Percentiles rank a stretch among this genome's conserved stretches.
Conservation (phyloP, 2,113 vertebrate genomes). For the Fulmarus glacialis region DNA sequence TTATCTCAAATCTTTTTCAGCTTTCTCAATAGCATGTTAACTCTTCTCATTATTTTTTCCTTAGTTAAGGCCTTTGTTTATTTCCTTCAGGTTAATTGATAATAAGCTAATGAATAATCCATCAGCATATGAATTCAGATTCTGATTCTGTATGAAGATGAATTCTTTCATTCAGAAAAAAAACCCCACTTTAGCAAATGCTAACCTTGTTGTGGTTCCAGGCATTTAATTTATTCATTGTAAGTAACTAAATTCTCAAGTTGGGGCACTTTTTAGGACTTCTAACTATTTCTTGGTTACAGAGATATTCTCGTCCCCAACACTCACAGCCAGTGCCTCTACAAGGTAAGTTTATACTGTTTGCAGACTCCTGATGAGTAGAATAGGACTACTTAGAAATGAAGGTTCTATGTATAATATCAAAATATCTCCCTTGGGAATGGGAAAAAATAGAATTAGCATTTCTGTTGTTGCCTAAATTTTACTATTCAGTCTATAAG, state of each 20-base stretch:
- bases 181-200: rapidly evolving
- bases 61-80: background rate
- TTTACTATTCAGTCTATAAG: background rate
- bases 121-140: background rate
- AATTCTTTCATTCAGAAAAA: background rate
- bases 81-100: background rate
- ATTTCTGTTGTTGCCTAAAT: background rate
- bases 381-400: background rate
- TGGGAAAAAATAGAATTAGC: background rate
- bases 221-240: background rate
- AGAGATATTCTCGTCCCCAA: background rate
- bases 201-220: background rate
- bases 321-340: background rate
- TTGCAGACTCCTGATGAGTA: background rate
- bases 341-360: background rate
- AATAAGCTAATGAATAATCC: background rate
- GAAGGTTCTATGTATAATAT: background rate
- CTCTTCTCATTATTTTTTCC: background rate
- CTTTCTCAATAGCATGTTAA: background rate
- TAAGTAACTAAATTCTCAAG: background rate
- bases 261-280: background rate
- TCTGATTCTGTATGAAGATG: background rate
- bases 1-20: background rate
- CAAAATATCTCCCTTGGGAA: background rate
- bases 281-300: background rate